phyloP scores from a whole-genome alignment of 2,113 vertebrate species.

The Actenoides lindsayi region DNA sequence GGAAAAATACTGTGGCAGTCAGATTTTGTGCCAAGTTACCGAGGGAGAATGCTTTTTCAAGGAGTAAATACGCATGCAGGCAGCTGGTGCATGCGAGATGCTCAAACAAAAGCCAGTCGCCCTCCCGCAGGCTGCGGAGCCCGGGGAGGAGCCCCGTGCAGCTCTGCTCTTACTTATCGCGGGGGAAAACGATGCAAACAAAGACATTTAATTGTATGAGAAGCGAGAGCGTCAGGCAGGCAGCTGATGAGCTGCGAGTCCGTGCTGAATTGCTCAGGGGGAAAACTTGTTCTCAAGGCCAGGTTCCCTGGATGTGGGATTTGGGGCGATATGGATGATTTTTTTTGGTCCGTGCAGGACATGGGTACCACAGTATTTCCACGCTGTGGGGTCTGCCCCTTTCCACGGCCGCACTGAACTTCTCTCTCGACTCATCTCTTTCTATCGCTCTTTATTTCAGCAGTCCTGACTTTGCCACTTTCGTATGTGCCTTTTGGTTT shows the following conservation, averaged over 20 bases:
- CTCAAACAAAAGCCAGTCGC: neutral
- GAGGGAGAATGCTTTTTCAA: neutral
- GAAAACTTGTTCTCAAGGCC: accelerated
- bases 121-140: accelerated
- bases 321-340: accelerated
- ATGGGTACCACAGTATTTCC: neutral
- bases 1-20: neutral
- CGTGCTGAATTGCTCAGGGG: accelerated
- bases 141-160: accelerated
- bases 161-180: neutral
- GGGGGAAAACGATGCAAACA: accelerated
- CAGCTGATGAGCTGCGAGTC: neutral
- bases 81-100: neutral
- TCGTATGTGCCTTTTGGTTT: neutral
- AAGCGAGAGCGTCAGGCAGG: neutral
- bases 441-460: neutral
- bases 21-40: neutral
- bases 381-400: accelerated
- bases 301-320: neutral
- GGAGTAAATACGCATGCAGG: neutral
- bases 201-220: neutral
- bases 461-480: neutral
- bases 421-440: neutral
- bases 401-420: neutral
- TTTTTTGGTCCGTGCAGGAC: accelerated